A percentile compares a stretch with the other conserved stretches of the same genome.
Conservation (phyloP, 2,888 invertebrate species). For the Cantharis rustica region DNA sequence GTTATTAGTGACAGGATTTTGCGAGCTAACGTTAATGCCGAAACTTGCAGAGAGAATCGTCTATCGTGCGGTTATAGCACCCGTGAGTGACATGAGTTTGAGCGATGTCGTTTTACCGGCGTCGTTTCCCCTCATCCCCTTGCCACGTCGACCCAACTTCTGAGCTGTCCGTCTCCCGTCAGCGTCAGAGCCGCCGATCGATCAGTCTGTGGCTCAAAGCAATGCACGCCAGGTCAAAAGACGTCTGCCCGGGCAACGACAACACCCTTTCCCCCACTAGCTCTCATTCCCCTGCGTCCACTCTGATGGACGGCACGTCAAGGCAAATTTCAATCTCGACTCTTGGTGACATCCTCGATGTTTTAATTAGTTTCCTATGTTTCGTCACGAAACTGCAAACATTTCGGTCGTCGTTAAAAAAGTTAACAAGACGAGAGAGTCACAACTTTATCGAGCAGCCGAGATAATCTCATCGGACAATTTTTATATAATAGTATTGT, state of each 20-base stretch:
- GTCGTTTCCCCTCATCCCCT: constrained; percentile 34
- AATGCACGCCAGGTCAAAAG: constrained; percentile 58
- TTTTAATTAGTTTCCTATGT: constrained; percentile 39
- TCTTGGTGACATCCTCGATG: constrained; percentile 41
- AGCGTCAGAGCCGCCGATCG: constrained; percentile 55
- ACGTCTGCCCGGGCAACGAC: constrained; percentile 57
- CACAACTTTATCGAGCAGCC: not conserved
- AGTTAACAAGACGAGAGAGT: not conserved
- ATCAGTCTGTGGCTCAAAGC: constrained; percentile 58
- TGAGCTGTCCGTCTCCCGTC: constrained; percentile 58
- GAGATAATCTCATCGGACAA: not conserved
- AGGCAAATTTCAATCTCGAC: constrained; percentile 47
- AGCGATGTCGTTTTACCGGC: constrained; percentile 39
- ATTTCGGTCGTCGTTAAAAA: not conserved
- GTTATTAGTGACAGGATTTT: constrained; percentile 12
- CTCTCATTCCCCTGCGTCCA: constrained; percentile 41
- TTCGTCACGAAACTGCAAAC: not conserved
- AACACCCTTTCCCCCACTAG: constrained; percentile 42
- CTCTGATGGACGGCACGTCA: constrained; percentile 46
- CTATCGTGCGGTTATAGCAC: constrained; percentile 30
- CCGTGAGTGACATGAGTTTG: constrained; percentile 37
- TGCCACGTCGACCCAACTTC: constrained; percentile 34
- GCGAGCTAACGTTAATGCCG: constrained; percentile 13
- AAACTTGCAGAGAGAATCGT: constrained; percentile 28
- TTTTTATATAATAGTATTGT: constrained; percentile 2